These are phyloP conservation scores for Clistopyga incitator DNA, from an alignment of 2,888 invertebrate genomes.

Conservation along the genomic window DNA sequence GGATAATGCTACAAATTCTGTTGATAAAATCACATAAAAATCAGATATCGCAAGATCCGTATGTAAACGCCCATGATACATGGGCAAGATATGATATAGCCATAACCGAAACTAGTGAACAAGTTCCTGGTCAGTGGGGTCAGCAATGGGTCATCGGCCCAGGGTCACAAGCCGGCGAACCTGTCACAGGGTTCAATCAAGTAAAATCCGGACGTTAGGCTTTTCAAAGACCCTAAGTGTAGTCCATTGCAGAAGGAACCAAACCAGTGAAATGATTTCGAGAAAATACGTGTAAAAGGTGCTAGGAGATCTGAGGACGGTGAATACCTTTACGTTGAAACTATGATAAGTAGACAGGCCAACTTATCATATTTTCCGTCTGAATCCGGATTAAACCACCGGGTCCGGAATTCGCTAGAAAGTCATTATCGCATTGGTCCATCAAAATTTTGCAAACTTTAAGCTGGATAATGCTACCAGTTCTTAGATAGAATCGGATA, in stretches of 20 bases:
- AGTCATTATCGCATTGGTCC: slow-evolving; percentile 55
- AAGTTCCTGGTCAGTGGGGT: slow-evolving; percentile 53
- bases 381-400: too few relatives aligned
- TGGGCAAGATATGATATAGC: background rate
- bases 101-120: slow-evolving; percentile 51
- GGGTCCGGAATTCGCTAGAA: too few relatives aligned
- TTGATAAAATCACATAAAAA: slow-evolving; percentile 41
- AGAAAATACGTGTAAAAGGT: too few relatives aligned
- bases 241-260: too few relatives aligned
- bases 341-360: too few relatives aligned
- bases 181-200: slow-evolving; percentile 52
- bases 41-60: slow-evolving; percentile 31
- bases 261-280: too few relatives aligned
- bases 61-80: slow-evolving; percentile 24
- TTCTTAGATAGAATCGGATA: slow-evolving; percentile 44
- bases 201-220: slow-evolving; percentile 25
- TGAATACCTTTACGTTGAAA: too few relatives aligned
- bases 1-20: slow-evolving; percentile 19
- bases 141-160: slow-evolving; percentile 52
- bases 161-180: slow-evolving; percentile 66
- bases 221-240: too few relatives aligned
- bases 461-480: slow-evolving; percentile 18
- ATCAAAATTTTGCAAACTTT: slow-evolving; percentile 38
- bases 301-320: too few relatives aligned
- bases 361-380: too few relatives aligned